phyloP scores from a whole-genome alignment of 2,113 vertebrate species.

The Melanotaenia duboulayi region DNA sequence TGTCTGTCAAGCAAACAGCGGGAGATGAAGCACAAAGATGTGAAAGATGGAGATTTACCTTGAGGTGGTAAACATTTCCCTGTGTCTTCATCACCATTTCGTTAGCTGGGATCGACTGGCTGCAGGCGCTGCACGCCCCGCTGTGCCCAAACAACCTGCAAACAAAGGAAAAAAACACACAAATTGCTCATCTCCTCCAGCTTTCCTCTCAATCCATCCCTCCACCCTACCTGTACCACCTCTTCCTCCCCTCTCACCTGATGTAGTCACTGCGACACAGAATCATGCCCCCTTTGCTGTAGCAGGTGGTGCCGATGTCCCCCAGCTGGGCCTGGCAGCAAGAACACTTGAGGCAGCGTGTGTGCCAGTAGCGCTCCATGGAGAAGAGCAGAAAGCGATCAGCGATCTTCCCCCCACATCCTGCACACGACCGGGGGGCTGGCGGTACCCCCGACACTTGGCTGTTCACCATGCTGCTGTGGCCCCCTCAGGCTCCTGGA shows the following conservation, averaged over 20 bases:
- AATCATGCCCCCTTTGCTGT: constrained; percentile 88
- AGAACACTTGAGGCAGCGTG: constrained; percentile 85
- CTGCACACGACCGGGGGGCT: constrained; percentile 81
- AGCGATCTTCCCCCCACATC: constrained; percentile 84
- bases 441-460: constrained; percentile 68
- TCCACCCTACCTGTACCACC: background rate
- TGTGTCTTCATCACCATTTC: constrained; percentile 89
- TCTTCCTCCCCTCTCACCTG: constrained; percentile 72
- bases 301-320: constrained; percentile 86
- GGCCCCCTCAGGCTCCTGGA: constrained; percentile 40
- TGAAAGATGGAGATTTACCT: constrained; percentile 75
- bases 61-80: constrained; percentile 87
- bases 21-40: constrained; percentile 20
- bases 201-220: background rate
- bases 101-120: constrained; percentile 86
- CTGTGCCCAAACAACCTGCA: constrained; percentile 86
- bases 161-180: constrained; percentile 25
- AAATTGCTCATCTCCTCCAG: constrained; percentile 10
- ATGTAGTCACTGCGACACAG: constrained; percentile 88
- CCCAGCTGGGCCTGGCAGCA: constrained; percentile 88
- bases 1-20: constrained; percentile 44
- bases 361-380: constrained; percentile 89
- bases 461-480: constrained; percentile 83
- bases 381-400: constrained; percentile 88
- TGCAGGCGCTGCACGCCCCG: constrained; percentile 84